These are phyloP conservation scores for Gryon sp. DNA, from an alignment of 1,140 invertebrate genomes.

Conservation along the genomic window DNA sequence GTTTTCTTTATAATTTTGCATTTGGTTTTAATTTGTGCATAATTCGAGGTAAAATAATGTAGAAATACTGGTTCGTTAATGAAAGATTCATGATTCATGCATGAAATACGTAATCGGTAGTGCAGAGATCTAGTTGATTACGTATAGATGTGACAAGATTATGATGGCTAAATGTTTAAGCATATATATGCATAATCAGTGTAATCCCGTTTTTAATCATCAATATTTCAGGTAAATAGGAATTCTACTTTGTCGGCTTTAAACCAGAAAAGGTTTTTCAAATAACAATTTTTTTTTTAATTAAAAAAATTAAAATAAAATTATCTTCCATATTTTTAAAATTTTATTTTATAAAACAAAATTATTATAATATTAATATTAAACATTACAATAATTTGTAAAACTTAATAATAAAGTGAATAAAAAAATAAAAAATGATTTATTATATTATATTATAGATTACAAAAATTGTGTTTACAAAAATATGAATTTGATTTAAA, in stretches of 20 bases:
- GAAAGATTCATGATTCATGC: conserved; percentile 38
- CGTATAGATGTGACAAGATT: conserved; percentile 34
- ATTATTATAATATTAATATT: neutral
- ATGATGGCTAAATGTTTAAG: conserved; percentile 17
- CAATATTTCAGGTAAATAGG: conserved; percentile 24
- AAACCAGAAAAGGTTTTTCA: neutral
- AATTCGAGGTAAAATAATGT: conserved; percentile 17
- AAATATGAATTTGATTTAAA: too few relatives aligned
- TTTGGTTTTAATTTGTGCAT: too few relatives aligned
- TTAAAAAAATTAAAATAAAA: neutral
- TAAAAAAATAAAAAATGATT: too few relatives aligned
- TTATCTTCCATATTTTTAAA: too few relatives aligned
- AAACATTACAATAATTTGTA: too few relatives aligned
- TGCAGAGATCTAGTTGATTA: conserved; percentile 57
- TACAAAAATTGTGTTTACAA: too few relatives aligned
- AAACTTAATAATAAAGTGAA: too few relatives aligned
- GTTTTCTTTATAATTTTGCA: too few relatives aligned
- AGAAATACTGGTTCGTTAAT: conserved; percentile 37
- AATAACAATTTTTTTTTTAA: too few relatives aligned
- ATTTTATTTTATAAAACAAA: neutral
- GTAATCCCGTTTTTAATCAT: conserved; percentile 28
- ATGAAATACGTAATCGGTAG: conserved; percentile 48
- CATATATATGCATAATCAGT: conserved; percentile 11
- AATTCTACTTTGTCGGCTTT: conserved; percentile 35
- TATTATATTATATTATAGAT: too few relatives aligned